Evolutionary conservation across 2,113 vertebrate species (phyloP).

Genomic region (Cyprinus carpio): DNA sequence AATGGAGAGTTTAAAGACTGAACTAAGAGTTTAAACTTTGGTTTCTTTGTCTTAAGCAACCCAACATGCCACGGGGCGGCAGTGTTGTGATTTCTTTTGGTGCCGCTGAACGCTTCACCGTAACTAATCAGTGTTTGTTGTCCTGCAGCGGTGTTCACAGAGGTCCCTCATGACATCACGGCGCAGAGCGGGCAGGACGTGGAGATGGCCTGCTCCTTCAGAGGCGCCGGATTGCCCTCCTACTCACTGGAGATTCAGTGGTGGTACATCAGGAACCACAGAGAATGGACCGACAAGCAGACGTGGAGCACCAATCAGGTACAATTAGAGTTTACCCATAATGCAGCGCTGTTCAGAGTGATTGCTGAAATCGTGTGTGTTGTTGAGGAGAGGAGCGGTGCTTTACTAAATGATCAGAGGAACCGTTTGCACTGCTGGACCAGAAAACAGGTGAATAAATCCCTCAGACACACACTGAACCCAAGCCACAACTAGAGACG

Average conservation of each 20-base stretch:
- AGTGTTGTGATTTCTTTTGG: background rate
- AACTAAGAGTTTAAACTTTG: background rate
- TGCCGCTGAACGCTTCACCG: background rate
- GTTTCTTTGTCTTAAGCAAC: background rate
- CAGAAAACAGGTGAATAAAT: background rate
- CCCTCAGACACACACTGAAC: background rate
- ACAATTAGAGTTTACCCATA: slow-evolving; percentile 40
- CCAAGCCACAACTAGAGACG: background rate
- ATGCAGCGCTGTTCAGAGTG: background rate
- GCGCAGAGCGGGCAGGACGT: slow-evolving; percentile 88
- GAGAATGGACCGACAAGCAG: slow-evolving; percentile 83
- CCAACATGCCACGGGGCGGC: background rate
- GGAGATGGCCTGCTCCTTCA: slow-evolving; percentile 98
- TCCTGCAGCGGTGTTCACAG: slow-evolving; percentile 88
- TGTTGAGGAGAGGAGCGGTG: background rate
- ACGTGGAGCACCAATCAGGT: slow-evolving; percentile 84
- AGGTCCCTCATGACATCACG: slow-evolving; percentile 90
- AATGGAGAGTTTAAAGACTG: background rate
- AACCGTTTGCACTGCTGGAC: background rate
- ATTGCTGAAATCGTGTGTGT: background rate
- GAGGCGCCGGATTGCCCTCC: slow-evolving; percentile 87
- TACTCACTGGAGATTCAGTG: slow-evolving; percentile 98
- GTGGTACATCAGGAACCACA: slow-evolving; percentile 92
- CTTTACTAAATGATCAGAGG: background rate
- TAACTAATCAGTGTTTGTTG: background rate